Conservation (phyloP, 1,140 invertebrate species). For the Reticulitermes speratus region DNA sequence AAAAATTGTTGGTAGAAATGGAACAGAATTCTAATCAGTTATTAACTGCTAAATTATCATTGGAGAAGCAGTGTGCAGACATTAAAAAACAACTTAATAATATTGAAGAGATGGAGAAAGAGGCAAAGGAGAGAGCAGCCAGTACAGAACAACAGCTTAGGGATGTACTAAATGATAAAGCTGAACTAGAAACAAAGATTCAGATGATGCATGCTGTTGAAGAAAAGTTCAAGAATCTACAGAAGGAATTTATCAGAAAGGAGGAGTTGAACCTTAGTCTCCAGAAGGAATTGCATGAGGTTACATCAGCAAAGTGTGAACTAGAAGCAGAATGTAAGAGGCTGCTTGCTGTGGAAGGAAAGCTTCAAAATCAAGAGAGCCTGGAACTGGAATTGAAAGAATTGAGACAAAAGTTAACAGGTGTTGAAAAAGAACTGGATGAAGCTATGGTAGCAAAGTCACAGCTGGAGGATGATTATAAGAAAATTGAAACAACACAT, state of each 20-base stretch:
- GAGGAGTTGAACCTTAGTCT: background rate
- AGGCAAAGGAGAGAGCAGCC: background rate
- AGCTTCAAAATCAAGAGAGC: background rate
- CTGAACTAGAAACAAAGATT: background rate
- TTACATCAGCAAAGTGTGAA: background rate
- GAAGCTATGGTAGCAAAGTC: background rate
- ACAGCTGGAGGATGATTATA: background rate
- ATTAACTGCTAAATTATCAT: background rate
- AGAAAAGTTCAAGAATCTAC: background rate
- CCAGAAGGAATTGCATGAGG: background rate
- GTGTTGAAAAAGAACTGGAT: background rate
- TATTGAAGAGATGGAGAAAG: background rate
- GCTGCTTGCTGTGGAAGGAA: background rate
- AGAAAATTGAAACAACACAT: background rate
- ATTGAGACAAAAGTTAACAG: background rate
- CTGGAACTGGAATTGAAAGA: background rate
- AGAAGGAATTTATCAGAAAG: background rate
- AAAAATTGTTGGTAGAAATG: background rate
- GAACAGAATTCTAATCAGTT: background rate
- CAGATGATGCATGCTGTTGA: background rate
- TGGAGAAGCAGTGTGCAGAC: background rate
- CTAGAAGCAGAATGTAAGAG: constrained; percentile 10
- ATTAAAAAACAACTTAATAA: background rate
- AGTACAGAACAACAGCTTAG: background rate
- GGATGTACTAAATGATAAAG: background rate